Evolutionary conservation across 2,797 vertebrate species (phyloP).

Genomic region (Enoplosus armatus): DNA sequence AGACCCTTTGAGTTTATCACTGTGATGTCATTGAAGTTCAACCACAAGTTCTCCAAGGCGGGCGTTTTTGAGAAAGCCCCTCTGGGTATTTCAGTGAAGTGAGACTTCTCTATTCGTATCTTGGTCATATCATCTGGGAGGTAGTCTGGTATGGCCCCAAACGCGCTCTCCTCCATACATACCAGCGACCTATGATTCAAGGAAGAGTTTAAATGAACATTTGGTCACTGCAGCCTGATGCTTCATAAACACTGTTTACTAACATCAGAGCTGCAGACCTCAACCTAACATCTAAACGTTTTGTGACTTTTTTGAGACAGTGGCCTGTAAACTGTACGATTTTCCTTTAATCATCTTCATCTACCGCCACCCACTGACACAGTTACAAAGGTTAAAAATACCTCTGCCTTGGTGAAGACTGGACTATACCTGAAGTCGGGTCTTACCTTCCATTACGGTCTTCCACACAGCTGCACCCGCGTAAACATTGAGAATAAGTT

Average conservation of each 20-base stretch:
- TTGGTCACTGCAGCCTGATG: not conserved
- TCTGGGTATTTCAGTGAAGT: slow-evolving; percentile 89
- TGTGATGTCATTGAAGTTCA: slow-evolving; percentile 94
- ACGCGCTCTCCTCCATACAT: slow-evolving; percentile 88
- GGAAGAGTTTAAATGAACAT: slow-evolving; percentile 22
- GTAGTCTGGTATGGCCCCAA: slow-evolving; percentile 87
- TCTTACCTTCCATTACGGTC: slow-evolving; percentile 93
- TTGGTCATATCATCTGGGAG: slow-evolving; percentile 90
- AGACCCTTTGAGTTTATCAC: slow-evolving; percentile 91
- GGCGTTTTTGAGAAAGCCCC: slow-evolving; percentile 85
- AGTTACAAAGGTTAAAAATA: slow-evolving; percentile 36
- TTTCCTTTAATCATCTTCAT: not conserved
- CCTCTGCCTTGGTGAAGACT: not conserved
- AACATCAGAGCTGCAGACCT: not conserved
- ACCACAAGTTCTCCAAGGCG: slow-evolving; percentile 91
- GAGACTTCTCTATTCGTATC: slow-evolving; percentile 93
- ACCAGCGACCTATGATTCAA: slow-evolving; percentile 86
- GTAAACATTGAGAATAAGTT: slow-evolving; percentile 83
- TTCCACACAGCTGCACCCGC: slow-evolving; percentile 89
- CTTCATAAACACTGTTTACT: not conserved
- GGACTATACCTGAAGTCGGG: slow-evolving; percentile 14
- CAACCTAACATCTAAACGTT: not conserved
- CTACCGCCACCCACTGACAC: slow-evolving; percentile 35
- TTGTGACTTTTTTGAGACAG: not conserved
- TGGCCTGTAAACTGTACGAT: not conserved